phyloP scores from a whole-genome alignment of 2,888 invertebrate species.

The Invenusta paracnida region DNA sequence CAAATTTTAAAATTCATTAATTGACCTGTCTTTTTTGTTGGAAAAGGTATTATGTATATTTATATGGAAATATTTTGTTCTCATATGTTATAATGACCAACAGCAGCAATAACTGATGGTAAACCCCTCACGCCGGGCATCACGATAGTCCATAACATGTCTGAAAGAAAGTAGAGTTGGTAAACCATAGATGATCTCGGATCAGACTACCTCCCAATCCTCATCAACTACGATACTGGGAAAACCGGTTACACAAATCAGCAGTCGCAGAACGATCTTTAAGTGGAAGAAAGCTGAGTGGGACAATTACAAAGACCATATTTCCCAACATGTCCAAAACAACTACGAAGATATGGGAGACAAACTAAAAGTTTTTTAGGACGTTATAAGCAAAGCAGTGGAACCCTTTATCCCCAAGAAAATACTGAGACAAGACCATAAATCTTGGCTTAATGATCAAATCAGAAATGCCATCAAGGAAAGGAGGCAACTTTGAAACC shows the following conservation, averaged over 20 bases:
- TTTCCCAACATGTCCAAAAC: neutral
- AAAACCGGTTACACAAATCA: neutral
- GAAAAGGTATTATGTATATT: too few relatives aligned
- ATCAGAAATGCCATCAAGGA: neutral
- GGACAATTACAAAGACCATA: neutral
- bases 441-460: neutral
- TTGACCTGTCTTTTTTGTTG: too few relatives aligned
- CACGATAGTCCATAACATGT: neutral
- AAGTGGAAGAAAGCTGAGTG: neutral
- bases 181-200: neutral
- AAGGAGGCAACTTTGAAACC: neutral
- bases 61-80: too few relatives aligned
- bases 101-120: too few relatives aligned
- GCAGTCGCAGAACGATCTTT: neutral
- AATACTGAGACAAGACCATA: neutral
- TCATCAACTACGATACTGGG: neutral
- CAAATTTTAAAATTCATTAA: too few relatives aligned
- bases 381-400: neutral
- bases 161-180: neutral
- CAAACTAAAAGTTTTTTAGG: neutral
- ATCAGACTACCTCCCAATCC: neutral
- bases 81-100: too few relatives aligned
- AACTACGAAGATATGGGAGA: neutral
- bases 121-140: neutral
- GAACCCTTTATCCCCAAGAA: neutral